Conservation (phyloP, 2,888 invertebrate species). For the Oeneis ivallda region DNA sequence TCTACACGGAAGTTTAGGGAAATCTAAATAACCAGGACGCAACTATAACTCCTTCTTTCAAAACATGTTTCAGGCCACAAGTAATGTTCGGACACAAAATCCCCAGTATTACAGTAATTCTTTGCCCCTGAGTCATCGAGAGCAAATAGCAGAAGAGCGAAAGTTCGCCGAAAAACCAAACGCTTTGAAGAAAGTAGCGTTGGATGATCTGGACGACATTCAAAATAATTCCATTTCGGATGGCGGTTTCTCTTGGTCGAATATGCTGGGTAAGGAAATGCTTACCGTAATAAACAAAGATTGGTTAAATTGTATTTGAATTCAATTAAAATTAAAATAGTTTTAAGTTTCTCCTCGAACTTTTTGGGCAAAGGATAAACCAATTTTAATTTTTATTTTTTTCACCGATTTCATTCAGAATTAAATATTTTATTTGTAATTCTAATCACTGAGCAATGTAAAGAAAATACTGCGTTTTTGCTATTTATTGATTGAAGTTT, state of each 20-base stretch:
- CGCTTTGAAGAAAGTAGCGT: slow-evolving; percentile 91
- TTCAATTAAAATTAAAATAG: not conserved
- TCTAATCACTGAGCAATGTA: not conserved
- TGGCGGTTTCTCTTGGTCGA: slow-evolving; percentile 93
- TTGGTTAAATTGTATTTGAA: not conserved
- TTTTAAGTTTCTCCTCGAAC: not conserved
- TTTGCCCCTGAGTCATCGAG: slow-evolving; percentile 57
- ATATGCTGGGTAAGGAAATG: slow-evolving; percentile 85
- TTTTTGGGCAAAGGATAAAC: not conserved
- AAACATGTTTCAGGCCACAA: slow-evolving; percentile 64
- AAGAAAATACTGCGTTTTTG: too few species aligned
- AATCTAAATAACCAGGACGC: not conserved
- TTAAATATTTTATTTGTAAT: not conserved
- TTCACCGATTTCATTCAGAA: slow-evolving; percentile 3
- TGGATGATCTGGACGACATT: slow-evolving; percentile 91
- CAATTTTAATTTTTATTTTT: not conserved
- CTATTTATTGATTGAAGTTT: too few species aligned
- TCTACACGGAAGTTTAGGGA: not conserved
- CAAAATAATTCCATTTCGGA: slow-evolving; percentile 90
- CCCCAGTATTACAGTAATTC: slow-evolving; percentile 77
- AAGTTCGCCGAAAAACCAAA: slow-evolving; percentile 95
- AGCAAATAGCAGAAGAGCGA: slow-evolving; percentile 81
- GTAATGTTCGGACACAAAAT: slow-evolving; percentile 73
- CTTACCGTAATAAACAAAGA: not conserved
- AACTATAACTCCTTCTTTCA: slow-evolving; percentile 16